These are phyloP conservation scores for Marasmarcha lunaedactyla DNA, from an alignment of 2,888 invertebrate genomes.

Conservation along the genomic window DNA sequence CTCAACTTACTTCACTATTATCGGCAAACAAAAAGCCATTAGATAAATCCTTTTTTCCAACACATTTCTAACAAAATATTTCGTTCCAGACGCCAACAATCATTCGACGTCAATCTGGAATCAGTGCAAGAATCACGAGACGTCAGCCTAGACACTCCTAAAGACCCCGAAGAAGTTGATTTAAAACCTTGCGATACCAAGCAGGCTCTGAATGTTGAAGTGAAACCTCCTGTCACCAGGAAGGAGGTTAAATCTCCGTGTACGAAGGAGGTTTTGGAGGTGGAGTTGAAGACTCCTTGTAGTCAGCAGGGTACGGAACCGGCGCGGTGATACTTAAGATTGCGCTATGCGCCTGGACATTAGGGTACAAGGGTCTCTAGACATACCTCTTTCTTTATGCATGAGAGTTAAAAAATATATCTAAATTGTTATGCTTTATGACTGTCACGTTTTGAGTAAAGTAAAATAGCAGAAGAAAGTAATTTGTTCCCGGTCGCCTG, in stretches of 20 bases:
- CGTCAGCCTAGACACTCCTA: slow-evolving; percentile 25
- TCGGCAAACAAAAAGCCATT: too few relatives aligned
- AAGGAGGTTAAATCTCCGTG: too few relatives aligned
- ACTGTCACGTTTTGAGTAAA: too few relatives aligned
- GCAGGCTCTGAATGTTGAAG: not conserved
- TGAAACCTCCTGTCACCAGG: too few relatives aligned
- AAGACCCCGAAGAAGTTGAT: not conserved
- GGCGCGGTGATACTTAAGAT: slow-evolving; percentile 20
- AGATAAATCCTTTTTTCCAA: too few relatives aligned
- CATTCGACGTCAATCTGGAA: slow-evolving; percentile 52
- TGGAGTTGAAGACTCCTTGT: not conserved
- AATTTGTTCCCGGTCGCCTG: too few relatives aligned
- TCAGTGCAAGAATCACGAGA: slow-evolving; percentile 47
- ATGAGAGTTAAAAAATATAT: too few relatives aligned
- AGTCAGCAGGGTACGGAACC: slow-evolving; percentile 7
- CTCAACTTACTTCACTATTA: too few relatives aligned
- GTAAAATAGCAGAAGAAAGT: too few relatives aligned
- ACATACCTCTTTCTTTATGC: too few relatives aligned
- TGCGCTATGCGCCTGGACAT: slow-evolving; percentile 4
- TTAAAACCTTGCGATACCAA: not conserved
- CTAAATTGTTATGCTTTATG: too few relatives aligned
- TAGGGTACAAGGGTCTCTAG: too few relatives aligned
- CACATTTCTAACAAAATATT: not conserved
- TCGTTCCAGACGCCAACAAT: slow-evolving; percentile 36
- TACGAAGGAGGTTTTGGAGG: slow-evolving; percentile 1